Conservation (phyloP, 2,797 vertebrate species). For the Sus cebifrons region DNA sequence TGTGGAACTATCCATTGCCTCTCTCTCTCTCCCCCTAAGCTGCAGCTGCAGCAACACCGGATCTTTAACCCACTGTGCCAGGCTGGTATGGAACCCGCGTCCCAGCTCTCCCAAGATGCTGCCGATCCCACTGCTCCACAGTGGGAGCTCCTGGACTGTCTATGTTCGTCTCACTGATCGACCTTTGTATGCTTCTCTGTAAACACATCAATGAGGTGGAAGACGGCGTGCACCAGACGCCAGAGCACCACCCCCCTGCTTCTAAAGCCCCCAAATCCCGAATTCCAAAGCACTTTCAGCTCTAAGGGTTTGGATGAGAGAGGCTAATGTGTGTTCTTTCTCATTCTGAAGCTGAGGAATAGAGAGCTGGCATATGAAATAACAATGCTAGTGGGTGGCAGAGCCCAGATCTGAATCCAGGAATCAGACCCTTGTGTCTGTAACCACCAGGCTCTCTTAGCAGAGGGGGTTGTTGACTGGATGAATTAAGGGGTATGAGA, state of each 20-base stretch:
- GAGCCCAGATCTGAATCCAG: background rate
- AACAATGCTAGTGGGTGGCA: fast-evolving
- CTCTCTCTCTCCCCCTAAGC: too few relatives aligned
- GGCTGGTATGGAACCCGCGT: too few relatives aligned
- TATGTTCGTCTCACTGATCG: background rate
- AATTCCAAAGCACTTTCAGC: background rate
- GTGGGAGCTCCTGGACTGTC: too few relatives aligned
- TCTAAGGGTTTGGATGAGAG: background rate
- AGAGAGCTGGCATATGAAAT: background rate
- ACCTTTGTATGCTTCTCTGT: background rate
- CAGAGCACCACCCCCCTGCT: fast-evolving
- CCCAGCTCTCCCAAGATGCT: too few relatives aligned
- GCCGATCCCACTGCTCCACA: too few relatives aligned
- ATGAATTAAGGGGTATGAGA: background rate
- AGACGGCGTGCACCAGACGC: too few relatives aligned
- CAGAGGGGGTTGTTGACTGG: background rate
- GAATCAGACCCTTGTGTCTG: background rate
- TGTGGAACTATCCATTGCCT: background rate
- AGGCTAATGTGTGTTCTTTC: fast-evolving
- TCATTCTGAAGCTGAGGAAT: background rate
- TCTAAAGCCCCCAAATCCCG: background rate
- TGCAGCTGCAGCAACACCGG: too few relatives aligned
- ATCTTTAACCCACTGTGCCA: too few relatives aligned
- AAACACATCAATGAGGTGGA: fast-evolving
- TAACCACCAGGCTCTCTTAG: background rate